Evolutionary conservation across 2,113 vertebrate genomes (phyloP), one percentile per base, ranked within the genome.

Genomic region (Neogale vison): DNA sequence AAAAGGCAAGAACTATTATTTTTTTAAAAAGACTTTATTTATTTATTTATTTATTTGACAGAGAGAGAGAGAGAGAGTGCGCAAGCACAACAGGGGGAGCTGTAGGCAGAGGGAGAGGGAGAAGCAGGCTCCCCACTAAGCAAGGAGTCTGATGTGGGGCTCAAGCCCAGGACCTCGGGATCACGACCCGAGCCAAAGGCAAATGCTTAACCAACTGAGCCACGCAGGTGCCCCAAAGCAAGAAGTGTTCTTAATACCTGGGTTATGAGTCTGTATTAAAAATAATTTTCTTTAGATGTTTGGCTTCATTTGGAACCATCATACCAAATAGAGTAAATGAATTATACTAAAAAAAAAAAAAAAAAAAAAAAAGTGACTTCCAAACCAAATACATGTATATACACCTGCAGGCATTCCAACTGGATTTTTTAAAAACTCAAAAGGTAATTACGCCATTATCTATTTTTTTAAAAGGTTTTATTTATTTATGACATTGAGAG

Each of bases 371-470:
- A 97, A 93, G 31, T 80, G 93, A 89, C 88, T 94, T 97, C 69
- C 91, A 96, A 97, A 59, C 95, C 93, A 97, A 97, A 96, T n/a
- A n/a, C n/a, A n/a, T n/a, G n/a, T n/a, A n/a, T n/a, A n/a, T n/a
- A n/a, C n/a, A n/a, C n/a, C n/a, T n/a, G n/a, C n/a, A n/a, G n/a
- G n/a, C n/a, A n/a, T n/a, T n/a, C n/a, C n/a, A n/a, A n/a, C n/a
- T n/a, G n/a, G n/a, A n/a, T n/a, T 96, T 97, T 98, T 93, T 98
- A 83, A 55, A 88, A 95, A 97, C 93, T 97, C 93, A 98, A 93
- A 97, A 97, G 96, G 95, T 98, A 98, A 98, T 98, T 98, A 98
- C 18, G 94, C 93, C 82, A 96, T 98, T 98, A 98, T 97, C 97
- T 98, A 93, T 98, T 98, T 61, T 61, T 61, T 26, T 26, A 11